Conservation (phyloP, 2,888 invertebrate species). For the Taphrorychus bicolor region DNA sequence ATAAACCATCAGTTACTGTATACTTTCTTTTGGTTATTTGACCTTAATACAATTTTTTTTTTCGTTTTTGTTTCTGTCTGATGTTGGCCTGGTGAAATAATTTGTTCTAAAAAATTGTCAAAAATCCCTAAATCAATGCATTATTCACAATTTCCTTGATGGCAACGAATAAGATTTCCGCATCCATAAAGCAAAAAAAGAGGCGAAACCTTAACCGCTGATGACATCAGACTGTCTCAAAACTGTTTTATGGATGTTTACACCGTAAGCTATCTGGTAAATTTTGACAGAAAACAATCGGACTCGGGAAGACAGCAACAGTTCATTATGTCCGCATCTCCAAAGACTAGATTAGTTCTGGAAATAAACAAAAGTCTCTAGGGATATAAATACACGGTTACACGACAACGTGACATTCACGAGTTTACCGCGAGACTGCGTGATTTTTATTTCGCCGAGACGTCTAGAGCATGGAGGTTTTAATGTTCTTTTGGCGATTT, state of each 20-base stretch:
- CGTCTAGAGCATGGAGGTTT: background rate
- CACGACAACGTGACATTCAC: slow-evolving; percentile 3
- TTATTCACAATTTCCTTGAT: too few species aligned
- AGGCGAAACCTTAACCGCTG: background rate
- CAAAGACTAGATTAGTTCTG: background rate
- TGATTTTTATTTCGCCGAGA: background rate
- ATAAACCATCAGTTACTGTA: too few species aligned
- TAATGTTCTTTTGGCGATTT: background rate
- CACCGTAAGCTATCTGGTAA: slow-evolving; percentile 28
- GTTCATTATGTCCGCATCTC: background rate
- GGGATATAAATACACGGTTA: slow-evolving; percentile 4
- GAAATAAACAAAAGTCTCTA: slow-evolving; percentile 4
- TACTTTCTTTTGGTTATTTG: too few species aligned
- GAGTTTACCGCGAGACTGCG: background rate
- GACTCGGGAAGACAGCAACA: slow-evolving; percentile 5
- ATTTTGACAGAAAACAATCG: slow-evolving; percentile 28
- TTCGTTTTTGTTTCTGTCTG: too few species aligned
- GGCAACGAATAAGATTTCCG: background rate
- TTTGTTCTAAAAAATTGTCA: too few species aligned
- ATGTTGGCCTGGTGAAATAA: too few species aligned
- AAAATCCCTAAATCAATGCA: too few species aligned
- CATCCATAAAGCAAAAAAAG: background rate
- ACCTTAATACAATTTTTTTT: too few species aligned
- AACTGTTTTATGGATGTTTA: slow-evolving; percentile 31
- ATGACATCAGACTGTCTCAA: slow-evolving; percentile 21